phyloP scores from a whole-genome alignment of 2,888 invertebrate species.

The Trachelus tabidus region DNA sequence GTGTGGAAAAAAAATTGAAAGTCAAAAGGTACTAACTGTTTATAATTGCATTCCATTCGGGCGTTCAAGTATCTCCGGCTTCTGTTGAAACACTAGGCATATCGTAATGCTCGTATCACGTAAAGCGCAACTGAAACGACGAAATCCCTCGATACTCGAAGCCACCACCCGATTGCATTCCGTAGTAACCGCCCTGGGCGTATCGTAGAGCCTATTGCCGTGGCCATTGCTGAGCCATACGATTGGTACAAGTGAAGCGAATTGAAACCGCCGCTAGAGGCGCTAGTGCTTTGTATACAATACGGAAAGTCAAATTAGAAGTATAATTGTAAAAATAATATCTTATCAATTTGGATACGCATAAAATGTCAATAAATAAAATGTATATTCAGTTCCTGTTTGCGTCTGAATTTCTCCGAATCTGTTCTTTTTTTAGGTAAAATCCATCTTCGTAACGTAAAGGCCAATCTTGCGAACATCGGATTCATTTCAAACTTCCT shows the following conservation, averaged over 20 bases:
- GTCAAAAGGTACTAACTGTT: background rate
- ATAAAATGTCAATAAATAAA: background rate
- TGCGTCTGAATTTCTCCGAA: background rate
- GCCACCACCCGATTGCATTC: background rate
- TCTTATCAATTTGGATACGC: background rate
- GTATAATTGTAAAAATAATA: background rate
- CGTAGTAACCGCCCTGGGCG: conserved; percentile 4
- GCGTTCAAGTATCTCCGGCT: background rate
- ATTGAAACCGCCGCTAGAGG: background rate
- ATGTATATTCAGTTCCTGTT: background rate
- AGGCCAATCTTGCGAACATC: background rate
- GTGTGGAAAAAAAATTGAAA: background rate
- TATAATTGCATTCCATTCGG: background rate
- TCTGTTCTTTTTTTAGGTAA: background rate
- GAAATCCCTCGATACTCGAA: background rate
- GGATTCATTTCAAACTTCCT: background rate
- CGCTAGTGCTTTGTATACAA: background rate
- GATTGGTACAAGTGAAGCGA: background rate
- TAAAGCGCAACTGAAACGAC: background rate
- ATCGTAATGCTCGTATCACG: background rate
- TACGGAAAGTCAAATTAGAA: background rate
- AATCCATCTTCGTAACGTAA: background rate
- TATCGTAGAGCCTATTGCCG: conserved; percentile 7
- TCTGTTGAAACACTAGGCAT: background rate
- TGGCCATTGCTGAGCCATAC: background rate